A percentile compares a stretch with the other conserved stretches of the same genome.
Evolutionary conservation across 2,888 invertebrate genomes (phyloP).

Genomic region (Chrysolina oricalcia): DNA sequence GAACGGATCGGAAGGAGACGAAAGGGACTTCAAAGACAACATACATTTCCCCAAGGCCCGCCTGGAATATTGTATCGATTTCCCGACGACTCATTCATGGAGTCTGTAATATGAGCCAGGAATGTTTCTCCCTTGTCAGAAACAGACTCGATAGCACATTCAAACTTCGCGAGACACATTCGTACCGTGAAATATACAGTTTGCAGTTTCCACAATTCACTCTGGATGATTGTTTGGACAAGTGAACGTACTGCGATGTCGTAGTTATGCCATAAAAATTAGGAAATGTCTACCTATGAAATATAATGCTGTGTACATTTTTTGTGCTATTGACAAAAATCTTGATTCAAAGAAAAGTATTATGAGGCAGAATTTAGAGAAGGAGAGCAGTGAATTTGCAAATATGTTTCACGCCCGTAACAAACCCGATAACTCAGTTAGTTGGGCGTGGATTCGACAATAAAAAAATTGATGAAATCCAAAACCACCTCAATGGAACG

Average conservation of each 20-base stretch:
- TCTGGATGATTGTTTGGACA: not conserved
- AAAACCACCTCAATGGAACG: too few species aligned
- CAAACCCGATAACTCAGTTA: too few species aligned
- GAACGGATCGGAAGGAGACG: not conserved
- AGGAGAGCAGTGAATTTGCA: too few species aligned
- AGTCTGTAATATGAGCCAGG: not conserved
- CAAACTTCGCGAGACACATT: not conserved
- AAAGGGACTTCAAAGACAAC: conserved; percentile 2
- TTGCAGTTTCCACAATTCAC: not conserved
- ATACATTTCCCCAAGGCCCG: not conserved
- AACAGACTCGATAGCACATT: not conserved
- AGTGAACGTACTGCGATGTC: not conserved
- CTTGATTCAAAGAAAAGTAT: too few species aligned
- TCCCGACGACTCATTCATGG: not conserved
- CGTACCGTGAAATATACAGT: not conserved
- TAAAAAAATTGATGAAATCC: too few species aligned
- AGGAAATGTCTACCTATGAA: too few species aligned
- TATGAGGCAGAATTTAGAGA: too few species aligned
- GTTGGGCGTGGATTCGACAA: too few species aligned
- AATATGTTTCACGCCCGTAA: too few species aligned
- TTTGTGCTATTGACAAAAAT: too few species aligned
- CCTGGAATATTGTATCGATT: conserved; percentile 6
- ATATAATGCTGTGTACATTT: too few species aligned
- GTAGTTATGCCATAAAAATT: too few species aligned
- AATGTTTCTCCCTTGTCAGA: not conserved